Conservation (phyloP, 1,140 invertebrate genomes). For the Sinella curviseta region DNA sequence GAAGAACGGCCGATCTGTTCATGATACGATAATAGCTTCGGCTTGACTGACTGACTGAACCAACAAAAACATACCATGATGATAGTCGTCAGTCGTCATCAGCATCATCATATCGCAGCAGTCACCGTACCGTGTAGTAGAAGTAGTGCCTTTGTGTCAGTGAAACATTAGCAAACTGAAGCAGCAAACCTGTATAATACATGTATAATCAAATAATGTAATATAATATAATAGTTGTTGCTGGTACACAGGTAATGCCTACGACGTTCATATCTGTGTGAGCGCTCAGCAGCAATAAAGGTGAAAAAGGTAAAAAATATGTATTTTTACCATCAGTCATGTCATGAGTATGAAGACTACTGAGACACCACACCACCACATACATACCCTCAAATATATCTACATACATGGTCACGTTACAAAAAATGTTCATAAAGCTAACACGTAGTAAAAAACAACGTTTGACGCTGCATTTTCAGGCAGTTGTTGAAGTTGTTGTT, state of each 20-base stretch:
- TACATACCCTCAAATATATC: no score
- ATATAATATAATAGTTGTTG: background rate
- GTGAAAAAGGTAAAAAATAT: background rate
- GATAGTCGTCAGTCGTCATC: background rate
- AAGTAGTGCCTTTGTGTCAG: conserved; percentile 17
- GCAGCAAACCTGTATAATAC: background rate
- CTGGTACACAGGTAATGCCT: background rate
- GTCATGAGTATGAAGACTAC: no score
- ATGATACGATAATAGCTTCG: conserved; percentile 14
- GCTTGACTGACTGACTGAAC: conserved; percentile 12
- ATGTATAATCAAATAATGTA: background rate
- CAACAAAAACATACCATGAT: conserved; percentile 9
- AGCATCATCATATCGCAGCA: no score
- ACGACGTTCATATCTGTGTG: background rate
- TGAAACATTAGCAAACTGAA: background rate
- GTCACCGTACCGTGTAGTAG: background rate
- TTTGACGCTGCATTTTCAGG: no score
- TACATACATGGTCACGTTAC: background rate
- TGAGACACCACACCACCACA: no score
- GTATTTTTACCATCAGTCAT: background rate
- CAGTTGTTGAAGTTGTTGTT: background rate
- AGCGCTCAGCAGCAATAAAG: background rate
- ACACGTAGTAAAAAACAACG: background rate
- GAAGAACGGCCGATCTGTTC: background rate
- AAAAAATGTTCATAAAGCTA: background rate